Base-by-base conservation (phyloP, 2,113 vertebrate genomes). In the Mormyrus lacerda region DNA sequence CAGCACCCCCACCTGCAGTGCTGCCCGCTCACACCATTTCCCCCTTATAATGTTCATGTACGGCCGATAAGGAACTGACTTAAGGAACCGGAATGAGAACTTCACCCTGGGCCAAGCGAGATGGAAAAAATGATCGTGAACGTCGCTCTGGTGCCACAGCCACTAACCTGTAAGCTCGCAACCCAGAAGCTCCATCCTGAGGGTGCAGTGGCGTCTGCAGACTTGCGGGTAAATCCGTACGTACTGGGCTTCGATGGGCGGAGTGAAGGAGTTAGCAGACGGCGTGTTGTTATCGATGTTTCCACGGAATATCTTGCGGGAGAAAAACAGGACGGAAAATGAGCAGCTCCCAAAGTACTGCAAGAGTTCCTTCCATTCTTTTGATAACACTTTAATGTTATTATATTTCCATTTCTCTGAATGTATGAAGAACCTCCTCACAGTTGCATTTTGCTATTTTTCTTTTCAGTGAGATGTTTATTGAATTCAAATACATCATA, bases 241-340 rank as follows among this genome's bases (percentile, higher is more conserved):
- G 3, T 97, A 99, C 93, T 99, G 98, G 0, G 97, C 97, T 93
- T 99, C 97, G 84, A 99, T 97, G 24, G 98, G 98, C 2, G 98
- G 98, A 0, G 97, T 99, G 94, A 99, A 99, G 55, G 97, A 99
- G 94, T 98, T 99, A 87, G 97, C 98, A 0, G 97, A 99, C 0
- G 98, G 98, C 13, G 98, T 97, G 90, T 97, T 99, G 95, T 99
- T 99, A 92, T 99, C 98, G n/a, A 99, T 95, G 0, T 99, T 99
- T 90, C 98, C 98, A 91, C 93, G 96, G 92, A 99, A 99, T 89
- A 99, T 96, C 98, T 99, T 94, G 48, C 17, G n/a, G 55, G 24
- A 65, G 90, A 24, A n/a, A 53, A 93, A 47, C 19, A 44, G 21
- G 92, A 51, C 1, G 42, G 82, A 47, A 47, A 45, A 24, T 44